Percentiles rank a stretch among this genome's conserved stretches.
phyloP scores from a whole-genome alignment of 1,140 invertebrate species.

The Colletes latitarsis region DNA sequence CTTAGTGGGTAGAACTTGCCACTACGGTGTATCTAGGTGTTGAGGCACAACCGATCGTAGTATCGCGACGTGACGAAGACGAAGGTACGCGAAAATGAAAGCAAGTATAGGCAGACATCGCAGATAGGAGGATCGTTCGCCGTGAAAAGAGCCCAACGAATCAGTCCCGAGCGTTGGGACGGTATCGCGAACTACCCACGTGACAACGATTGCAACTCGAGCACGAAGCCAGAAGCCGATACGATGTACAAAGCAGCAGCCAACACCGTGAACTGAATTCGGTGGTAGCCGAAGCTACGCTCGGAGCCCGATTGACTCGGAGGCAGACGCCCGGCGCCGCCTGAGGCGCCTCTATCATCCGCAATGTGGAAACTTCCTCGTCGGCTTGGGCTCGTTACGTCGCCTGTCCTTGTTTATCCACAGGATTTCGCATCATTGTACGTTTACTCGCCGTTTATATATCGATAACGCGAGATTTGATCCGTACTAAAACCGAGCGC shows the following conservation, averaged over 20 bases:
- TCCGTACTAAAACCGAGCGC: too few species aligned
- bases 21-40: too few species aligned
- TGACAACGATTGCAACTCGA: constrained; percentile 47
- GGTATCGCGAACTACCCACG: constrained; percentile 33
- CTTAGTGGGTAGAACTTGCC: neutral
- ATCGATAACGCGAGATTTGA: too few species aligned
- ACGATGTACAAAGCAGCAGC: constrained; percentile 44
- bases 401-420: constrained; percentile 38
- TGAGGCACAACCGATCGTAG: too few species aligned
- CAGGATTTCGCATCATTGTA: neutral
- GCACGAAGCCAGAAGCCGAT: constrained; percentile 29
- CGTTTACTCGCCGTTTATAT: too few species aligned
- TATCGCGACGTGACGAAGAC: neutral
- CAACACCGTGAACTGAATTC: constrained; percentile 70
- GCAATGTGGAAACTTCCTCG: constrained; percentile 55
- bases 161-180: neutral
- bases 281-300: constrained; percentile 61
- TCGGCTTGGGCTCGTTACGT: constrained; percentile 20
- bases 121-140: neutral
- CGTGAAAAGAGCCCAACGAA: neutral
- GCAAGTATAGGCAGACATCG: neutral
- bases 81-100: neutral
- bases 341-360: constrained; percentile 58
- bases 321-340: constrained; percentile 49
- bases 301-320: constrained; percentile 69